These are phyloP conservation scores for Sussaba pulchella DNA, from an alignment of 2,888 invertebrate species.

Conservation along the genomic window DNA sequence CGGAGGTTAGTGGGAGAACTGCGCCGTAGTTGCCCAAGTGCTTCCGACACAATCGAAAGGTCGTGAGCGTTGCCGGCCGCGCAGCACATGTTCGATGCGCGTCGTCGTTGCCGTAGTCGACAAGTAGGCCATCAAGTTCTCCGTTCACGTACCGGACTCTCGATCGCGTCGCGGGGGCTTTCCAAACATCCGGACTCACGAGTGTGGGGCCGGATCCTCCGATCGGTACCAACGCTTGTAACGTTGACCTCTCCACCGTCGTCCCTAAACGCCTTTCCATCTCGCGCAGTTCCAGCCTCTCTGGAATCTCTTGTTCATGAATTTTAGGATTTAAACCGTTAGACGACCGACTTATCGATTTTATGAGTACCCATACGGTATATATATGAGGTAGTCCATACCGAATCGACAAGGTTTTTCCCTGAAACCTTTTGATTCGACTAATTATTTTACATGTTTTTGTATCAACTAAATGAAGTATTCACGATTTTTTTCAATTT, in stretches of 20 bases:
- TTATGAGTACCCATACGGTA: conserved; percentile 35
- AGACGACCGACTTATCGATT: conserved; percentile 25
- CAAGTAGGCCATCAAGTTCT: conserved; percentile 74
- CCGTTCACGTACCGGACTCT: conserved; percentile 68
- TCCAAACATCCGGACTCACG: conserved; percentile 39
- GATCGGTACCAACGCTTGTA: conserved; percentile 47
- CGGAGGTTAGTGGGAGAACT: too few relatives aligned
- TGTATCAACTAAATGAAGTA: too few relatives aligned
- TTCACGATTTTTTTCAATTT: too few relatives aligned
- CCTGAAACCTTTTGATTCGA: too few relatives aligned
- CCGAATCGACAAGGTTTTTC: too few relatives aligned
- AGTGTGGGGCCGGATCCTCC: conserved; percentile 26
- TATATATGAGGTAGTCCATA: too few relatives aligned
- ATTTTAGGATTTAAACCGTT: conserved; percentile 49
- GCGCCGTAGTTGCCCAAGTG: neutral
- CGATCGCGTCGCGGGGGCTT: conserved; percentile 52
- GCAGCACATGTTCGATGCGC: conserved; percentile 32
- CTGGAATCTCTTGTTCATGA: neutral
- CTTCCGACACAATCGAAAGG: conserved; percentile 45
- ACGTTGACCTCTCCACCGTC: too few relatives aligned
- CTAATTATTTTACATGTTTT: too few relatives aligned
- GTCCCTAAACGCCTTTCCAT: too few relatives aligned
- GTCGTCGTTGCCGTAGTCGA: conserved; percentile 55
- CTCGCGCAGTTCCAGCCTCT: neutral
- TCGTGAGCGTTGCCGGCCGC: conserved; percentile 10